Evolutionary conservation across 2,888 invertebrate genomes (phyloP).

Genomic region (Frankliniella intonsa): DNA sequence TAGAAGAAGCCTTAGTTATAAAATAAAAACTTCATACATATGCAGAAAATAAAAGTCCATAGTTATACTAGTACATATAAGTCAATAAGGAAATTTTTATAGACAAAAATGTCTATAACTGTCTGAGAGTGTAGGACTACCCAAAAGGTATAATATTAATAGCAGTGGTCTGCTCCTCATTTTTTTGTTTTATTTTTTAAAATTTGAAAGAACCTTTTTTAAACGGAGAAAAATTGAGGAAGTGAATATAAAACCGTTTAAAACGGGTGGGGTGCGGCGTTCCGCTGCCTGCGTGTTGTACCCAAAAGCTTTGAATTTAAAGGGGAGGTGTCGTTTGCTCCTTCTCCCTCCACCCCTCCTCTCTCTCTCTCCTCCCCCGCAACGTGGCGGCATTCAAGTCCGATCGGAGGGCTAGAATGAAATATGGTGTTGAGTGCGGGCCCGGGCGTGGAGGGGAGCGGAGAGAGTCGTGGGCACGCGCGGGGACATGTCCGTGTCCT

Average conservation of each 20-base stretch:
- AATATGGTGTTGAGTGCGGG: background rate
- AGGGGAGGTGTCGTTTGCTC: slow-evolving; percentile 3
- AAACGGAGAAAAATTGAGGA: no score
- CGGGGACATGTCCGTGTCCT: background rate
- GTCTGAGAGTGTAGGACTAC: no score
- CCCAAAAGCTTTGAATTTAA: background rate
- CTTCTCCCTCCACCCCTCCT: background rate
- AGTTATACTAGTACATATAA: no score
- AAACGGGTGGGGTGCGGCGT: background rate
- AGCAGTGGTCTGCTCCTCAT: no score
- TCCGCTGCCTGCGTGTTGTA: background rate
- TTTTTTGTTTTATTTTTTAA: background rate
- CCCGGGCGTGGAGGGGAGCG: background rate
- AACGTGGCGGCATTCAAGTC: background rate
- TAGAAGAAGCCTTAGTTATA: no score
- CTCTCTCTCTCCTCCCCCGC: background rate
- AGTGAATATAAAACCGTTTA: no score
- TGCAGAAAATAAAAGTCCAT: no score
- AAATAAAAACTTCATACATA: no score
- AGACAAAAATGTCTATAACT: no score
- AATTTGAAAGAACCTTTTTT: no score
- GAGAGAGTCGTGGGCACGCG: background rate
- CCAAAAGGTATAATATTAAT: no score
- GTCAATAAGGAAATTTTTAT: no score
- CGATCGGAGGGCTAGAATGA: slow-evolving; percentile 13